phyloP scores from a whole-genome alignment of 2,113 vertebrate genomes.

The Gobius niger region DNA sequence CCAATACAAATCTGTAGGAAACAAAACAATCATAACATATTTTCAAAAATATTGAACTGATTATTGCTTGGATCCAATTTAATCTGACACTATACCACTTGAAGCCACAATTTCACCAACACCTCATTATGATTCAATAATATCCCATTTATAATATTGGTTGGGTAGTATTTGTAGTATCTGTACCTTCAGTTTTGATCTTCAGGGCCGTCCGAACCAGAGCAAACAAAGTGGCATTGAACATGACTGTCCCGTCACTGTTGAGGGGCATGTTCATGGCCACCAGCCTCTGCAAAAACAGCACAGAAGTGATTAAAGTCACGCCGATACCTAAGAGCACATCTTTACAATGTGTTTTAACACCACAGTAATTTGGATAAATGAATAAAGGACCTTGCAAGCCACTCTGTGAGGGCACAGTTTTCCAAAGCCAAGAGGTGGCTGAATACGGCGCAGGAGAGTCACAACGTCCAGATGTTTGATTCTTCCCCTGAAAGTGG shows the following conservation, averaged over 20 bases:
- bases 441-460: conserved; percentile 92
- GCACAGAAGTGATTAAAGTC: conserved; percentile 13
- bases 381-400: conserved; percentile 84
- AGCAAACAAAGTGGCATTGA: conserved; percentile 97
- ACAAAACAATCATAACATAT: too few species aligned
- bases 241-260: conserved; percentile 98
- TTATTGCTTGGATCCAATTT: too few species aligned
- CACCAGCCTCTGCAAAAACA: conserved; percentile 86
- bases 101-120: too few species aligned
- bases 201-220: conserved; percentile 96
- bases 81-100: too few species aligned
- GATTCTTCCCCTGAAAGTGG: conserved; percentile 86
- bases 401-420: conserved; percentile 97
- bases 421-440: conserved; percentile 96
- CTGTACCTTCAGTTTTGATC: conserved; percentile 98
- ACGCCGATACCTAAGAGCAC: not conserved
- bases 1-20: too few species aligned
- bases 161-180: not conserved
- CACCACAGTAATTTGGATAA: too few species aligned
- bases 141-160: not conserved
- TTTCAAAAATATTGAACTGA: too few species aligned
- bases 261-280: conserved; percentile 99
- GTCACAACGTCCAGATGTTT: conserved; percentile 98
- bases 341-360: not conserved
- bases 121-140: not conserved